Evolutionary conservation across 2,113 vertebrate genomes (phyloP), one percentile per base, ranked within the genome.

Genomic region (Macquaria ambigua): DNA sequence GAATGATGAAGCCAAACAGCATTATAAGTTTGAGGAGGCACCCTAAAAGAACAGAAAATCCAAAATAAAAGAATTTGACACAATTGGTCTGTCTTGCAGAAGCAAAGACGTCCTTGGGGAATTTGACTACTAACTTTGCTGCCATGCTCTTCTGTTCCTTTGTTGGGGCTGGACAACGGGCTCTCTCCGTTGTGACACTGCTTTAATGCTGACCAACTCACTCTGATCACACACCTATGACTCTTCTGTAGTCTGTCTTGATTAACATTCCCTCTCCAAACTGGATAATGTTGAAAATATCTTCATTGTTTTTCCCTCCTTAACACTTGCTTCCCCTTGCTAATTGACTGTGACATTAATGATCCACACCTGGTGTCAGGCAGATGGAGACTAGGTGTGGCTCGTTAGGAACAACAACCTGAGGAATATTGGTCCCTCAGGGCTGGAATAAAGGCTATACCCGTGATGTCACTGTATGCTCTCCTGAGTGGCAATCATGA

Each of bases 111-210:
- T 99, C 98, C 98, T 99, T 99, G 98, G 98, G 97, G 96, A 98
- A 98, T 99, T 99, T 99, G 98, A 98, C 98, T 99, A 99, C 98
- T 99, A 99, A 99, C 98, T 99, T 99, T 99, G 96, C 46, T 96
- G 95, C 95, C 95, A 56, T 93, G 81, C 71, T 90, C 83, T 96
- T 97, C 95, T 97, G 96, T 97, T 96, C 96, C 97, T 97, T 92
- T 96, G 96, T 97, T 96, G 96, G 96, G 96, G 95, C 96, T 91
- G 96, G 96, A 96, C 81, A 95, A 95, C 94, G 94, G 96, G 96
- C 96, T 96, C 95, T 89, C 96, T 97, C 96, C 95, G 28, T 86
- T 86, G 66, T 86, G 72, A 85, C 89, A 48, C 85, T 87, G 74
- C 88, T 82, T 83, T 82, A 62, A 62, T 87, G 39, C 88, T 81